Evolutionary conservation across 2,797 vertebrate species (phyloP).

Genomic region (Naso thynnoides): DNA sequence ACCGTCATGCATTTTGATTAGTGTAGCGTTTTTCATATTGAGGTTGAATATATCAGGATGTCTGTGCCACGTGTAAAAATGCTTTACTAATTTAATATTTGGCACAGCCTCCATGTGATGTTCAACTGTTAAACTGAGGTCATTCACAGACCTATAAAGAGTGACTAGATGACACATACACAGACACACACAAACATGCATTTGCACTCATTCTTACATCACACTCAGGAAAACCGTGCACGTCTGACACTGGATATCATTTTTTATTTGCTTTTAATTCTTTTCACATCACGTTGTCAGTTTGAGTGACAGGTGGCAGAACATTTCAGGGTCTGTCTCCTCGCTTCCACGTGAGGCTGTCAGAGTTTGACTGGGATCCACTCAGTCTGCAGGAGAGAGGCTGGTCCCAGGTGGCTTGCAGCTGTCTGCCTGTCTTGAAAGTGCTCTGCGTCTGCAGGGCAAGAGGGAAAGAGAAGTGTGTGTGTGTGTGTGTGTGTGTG

Average conservation of each 20-base stretch:
- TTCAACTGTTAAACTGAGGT: constrained; percentile 41
- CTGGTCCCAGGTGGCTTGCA: constrained; percentile 83
- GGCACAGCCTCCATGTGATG: constrained; percentile 8
- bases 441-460: constrained; percentile 78
- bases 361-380: constrained; percentile 85
- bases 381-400: constrained; percentile 82
- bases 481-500: too few species aligned
- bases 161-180: not conserved
- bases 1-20: constrained; percentile 34
- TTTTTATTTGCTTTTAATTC: constrained; percentile 83
- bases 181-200: not conserved
- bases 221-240: constrained; percentile 45
- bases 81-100: constrained; percentile 20
- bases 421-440: constrained; percentile 85
- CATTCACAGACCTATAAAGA: constrained; percentile 36
- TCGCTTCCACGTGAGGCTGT: constrained; percentile 82
- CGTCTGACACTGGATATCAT: constrained; percentile 49
- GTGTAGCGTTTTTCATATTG: constrained; percentile 10
- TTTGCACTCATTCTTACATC: constrained; percentile 20
- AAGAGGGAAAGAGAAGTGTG: constrained; percentile 45
- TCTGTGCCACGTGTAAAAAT: not conserved
- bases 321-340: constrained; percentile 86
- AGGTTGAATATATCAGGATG: constrained; percentile 9
- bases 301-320: constrained; percentile 88
- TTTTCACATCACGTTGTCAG: constrained; percentile 80